Conservation (phyloP, 2,888 invertebrate genomes). For the Athalia circularis region DNA sequence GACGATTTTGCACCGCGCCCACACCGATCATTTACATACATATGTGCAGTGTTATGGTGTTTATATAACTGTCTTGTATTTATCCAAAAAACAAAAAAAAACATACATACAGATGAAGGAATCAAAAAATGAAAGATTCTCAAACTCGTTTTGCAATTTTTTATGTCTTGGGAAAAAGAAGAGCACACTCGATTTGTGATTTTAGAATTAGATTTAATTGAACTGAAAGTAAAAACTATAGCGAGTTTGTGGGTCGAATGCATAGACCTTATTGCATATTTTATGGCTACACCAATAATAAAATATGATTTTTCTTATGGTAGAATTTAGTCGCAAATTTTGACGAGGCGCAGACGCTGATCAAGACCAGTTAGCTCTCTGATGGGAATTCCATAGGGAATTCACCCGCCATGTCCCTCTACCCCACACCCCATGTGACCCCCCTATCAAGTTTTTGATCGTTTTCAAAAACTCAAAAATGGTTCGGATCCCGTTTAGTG, state of each 20-base stretch:
- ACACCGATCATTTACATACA: slow-evolving; percentile 72
- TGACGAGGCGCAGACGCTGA: slow-evolving; percentile 62
- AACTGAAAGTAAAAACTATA: too few relatives aligned
- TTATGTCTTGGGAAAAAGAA: neutral
- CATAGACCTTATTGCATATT: slow-evolving; percentile 4
- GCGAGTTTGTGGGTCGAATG: slow-evolving; percentile 35
- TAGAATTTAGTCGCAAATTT: slow-evolving; percentile 47
- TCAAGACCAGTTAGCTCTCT: slow-evolving; percentile 65
- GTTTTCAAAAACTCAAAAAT: too few relatives aligned
- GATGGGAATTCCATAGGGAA: neutral
- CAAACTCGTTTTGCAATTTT: slow-evolving; percentile 12
- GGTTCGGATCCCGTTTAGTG: too few relatives aligned
- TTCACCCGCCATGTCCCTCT: neutral
- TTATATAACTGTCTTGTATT: slow-evolving; percentile 52
- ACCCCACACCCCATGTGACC: too few relatives aligned
- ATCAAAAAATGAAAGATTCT: neutral
- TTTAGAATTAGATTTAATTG: too few relatives aligned
- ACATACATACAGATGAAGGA: neutral
- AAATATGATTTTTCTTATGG: slow-evolving; percentile 49
- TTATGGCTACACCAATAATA: neutral
- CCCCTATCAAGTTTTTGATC: too few relatives aligned
- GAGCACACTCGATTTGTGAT: too few relatives aligned
- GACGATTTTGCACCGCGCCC: slow-evolving; percentile 81
- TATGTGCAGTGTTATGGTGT: slow-evolving; percentile 57
- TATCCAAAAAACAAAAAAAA: slow-evolving; percentile 8